Evolutionary conservation across 2,113 vertebrate genomes (phyloP), one percentile per base, ranked within the genome.

Genomic region (Pangasianodon gigas): DNA sequence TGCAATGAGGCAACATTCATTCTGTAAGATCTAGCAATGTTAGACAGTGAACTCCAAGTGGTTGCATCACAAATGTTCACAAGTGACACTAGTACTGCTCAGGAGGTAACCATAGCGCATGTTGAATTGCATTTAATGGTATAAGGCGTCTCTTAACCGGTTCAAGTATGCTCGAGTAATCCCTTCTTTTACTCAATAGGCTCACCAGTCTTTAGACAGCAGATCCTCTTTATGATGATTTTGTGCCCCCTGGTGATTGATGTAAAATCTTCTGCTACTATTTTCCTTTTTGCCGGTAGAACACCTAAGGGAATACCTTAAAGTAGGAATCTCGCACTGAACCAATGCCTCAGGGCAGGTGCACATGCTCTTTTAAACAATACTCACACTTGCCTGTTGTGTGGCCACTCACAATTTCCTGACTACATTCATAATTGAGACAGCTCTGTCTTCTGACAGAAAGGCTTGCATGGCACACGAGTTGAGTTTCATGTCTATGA

Each of bases 401-500:
- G 52, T 51, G 44, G 11, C 75, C 21, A 79, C 74, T 77, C 41
- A 71, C n/a, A 71, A 74, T 81, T 3, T 54, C 1, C 29, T 81
- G 80, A 6, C 6, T 56, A 6, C 51, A 82, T 60, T 84, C 19
- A 3, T 62, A 62, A 46, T 16, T 84, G 10, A 24, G 32, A 58
- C 21, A 46, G 82, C 37, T 84, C 82, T 62, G n/a, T 58, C 7
- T 54, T 54, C 46, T 84, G 19, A 41, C 54, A 60, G 44, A 84
- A 84, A 58, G 51, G 10, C 54, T 60, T 84, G 56, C 6, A 84
- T 84, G 21, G 54, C 32, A 60, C 52, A 83, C 1, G 37, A 62
- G 58, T 62, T 84, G 2, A 62, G 24, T 84, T 84, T 60, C 56
- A 84, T 46, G 37, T 41, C 81, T 58, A 82, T 83, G 32, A 83